phyloP scores from a whole-genome alignment of 2,113 vertebrate genomes.

The Sturnira hondurensis region DNA sequence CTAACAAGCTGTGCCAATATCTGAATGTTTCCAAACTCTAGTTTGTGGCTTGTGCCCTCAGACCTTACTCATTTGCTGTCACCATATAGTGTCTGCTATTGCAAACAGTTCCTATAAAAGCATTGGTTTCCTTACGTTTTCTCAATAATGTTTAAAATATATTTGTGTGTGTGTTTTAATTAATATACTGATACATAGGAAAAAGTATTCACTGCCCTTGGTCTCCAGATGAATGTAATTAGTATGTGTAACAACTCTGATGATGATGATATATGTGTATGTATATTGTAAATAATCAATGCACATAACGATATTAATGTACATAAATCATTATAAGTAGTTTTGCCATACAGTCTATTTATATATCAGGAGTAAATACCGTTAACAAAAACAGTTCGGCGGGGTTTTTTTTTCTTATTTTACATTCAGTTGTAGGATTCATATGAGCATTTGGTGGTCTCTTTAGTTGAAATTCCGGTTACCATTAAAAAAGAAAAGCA shows the following conservation, averaged over 20 bases:
- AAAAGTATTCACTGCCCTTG: background rate
- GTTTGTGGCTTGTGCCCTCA: constrained; percentile 14
- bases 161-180: background rate
- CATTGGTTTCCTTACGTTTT: background rate
- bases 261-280: background rate
- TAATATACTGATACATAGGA: background rate
- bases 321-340: background rate
- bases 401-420: background rate
- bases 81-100: background rate
- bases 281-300: background rate
- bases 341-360: background rate
- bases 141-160: background rate
- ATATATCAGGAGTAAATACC: background rate
- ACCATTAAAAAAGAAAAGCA: background rate
- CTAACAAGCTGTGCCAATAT: background rate
- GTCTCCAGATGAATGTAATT: background rate
- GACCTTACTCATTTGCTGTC: background rate
- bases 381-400: background rate
- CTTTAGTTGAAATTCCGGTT: constrained; percentile 42
- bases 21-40: constrained; percentile 12
- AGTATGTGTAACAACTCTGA: background rate
- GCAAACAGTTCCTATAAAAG: background rate
- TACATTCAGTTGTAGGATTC: background rate
- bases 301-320: background rate
- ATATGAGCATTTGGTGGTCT: background rate